phyloP scores from a whole-genome alignment of 2,888 invertebrate genomes.

The Pollenia labialis region DNA sequence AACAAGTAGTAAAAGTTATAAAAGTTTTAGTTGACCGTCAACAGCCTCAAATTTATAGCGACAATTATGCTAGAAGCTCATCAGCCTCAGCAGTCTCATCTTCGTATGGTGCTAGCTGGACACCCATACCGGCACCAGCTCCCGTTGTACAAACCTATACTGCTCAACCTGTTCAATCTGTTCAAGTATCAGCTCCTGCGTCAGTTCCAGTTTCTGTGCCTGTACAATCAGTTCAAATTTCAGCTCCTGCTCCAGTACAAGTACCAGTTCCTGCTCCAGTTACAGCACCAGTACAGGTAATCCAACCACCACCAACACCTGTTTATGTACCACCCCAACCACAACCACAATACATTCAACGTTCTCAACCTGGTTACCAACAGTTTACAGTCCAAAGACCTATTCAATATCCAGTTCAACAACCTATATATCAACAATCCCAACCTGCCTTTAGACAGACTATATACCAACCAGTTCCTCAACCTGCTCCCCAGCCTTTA shows the following conservation, averaged over 20 bases:
- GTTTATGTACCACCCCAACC: constrained; percentile 67
- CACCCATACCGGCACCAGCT: constrained; percentile 38
- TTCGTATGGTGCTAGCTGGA: constrained; percentile 63
- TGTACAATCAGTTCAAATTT: constrained; percentile 39
- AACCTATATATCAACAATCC: constrained; percentile 46
- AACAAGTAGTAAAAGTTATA: constrained; percentile 69
- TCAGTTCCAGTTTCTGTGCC: constrained; percentile 2
- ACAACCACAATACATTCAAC: constrained; percentile 75
- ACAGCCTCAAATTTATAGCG: constrained; percentile 57
- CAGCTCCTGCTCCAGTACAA: constrained; percentile 32
- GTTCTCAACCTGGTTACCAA: constrained; percentile 76
- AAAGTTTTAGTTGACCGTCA: constrained; percentile 73
- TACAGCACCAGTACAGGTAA: constrained; percentile 28
- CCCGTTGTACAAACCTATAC: constrained; percentile 51
- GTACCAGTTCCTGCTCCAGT: constrained; percentile 23
- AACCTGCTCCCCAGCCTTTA: constrained; percentile 22
- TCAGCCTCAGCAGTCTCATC: constrained; percentile 60
- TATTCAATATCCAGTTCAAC: constrained; percentile 53
- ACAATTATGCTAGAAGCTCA: constrained; percentile 40
- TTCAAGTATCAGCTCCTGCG: constrained; percentile 38
- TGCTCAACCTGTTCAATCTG: constrained; percentile 26
- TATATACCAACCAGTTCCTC: constrained; percentile 32
- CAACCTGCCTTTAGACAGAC: constrained; percentile 54
- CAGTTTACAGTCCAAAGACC: constrained; percentile 74
- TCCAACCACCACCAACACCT: constrained; percentile 58